Percentiles rank a stretch among this genome's conserved stretches.
phyloP scores from a whole-genome alignment of 2,797 vertebrate genomes.

The Oceanodroma leucorhoa region DNA sequence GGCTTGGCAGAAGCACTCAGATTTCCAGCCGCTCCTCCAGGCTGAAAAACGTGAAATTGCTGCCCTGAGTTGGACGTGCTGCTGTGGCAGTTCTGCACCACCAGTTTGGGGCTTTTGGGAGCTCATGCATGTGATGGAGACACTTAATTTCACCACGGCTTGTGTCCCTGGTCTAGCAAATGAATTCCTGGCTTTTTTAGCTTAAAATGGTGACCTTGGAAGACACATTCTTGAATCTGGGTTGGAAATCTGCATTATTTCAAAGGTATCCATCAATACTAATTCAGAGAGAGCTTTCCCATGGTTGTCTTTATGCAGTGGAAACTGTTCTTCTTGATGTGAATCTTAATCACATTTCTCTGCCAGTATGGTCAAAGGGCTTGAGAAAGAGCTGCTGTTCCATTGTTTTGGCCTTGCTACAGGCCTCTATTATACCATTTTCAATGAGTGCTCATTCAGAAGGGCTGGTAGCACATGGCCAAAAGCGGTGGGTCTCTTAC shows the following conservation, averaged over 20 bases:
- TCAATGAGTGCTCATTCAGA: conserved; percentile 32
- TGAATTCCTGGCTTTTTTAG: neutral
- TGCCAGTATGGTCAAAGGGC: conserved; percentile 18
- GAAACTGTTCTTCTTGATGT: conserved; percentile 38
- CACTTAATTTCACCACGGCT: neutral
- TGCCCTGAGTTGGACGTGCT: neutral
- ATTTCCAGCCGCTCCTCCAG: neutral
- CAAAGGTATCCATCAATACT: neutral
- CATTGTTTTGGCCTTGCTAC: conserved; percentile 17
- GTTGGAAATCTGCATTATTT: conserved; percentile 8
- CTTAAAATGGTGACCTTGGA: neutral
- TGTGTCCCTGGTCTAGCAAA: neutral
- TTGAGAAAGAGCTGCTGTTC: conserved; percentile 45
- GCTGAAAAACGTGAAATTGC: neutral
- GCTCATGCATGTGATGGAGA: neutral
- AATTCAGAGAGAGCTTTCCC: conserved; percentile 15
- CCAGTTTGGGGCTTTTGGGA: neutral
- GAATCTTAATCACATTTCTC: conserved; percentile 45
- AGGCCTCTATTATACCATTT: conserved; percentile 11
- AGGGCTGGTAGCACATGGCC: neutral
- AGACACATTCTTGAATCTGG: neutral
- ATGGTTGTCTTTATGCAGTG: neutral
- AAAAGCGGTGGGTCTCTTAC: neutral
- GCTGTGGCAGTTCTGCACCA: neutral
- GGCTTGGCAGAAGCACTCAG: neutral